A percentile compares a stretch with the other conserved stretches of the same genome.
phyloP scores from a whole-genome alignment of 1,140 invertebrate genomes.

The Phocides pigmalion region DNA sequence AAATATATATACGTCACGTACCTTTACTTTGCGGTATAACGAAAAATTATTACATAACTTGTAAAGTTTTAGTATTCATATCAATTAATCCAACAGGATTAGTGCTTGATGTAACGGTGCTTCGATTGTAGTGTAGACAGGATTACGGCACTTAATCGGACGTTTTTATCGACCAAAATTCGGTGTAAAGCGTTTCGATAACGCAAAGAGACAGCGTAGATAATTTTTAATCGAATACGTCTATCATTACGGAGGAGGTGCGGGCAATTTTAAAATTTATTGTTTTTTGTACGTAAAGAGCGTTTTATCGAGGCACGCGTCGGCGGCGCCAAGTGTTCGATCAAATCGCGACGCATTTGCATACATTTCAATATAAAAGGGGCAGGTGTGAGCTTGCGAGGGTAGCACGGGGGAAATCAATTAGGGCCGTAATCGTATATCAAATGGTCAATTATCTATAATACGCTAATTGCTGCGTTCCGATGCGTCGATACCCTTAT shows the following conservation, averaged over 20 bases:
- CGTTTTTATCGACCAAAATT: not conserved
- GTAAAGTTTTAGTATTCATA: no score
- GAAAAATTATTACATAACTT: no score
- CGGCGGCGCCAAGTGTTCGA: constrained; percentile 9
- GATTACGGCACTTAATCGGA: not conserved
- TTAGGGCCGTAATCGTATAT: constrained; percentile 35
- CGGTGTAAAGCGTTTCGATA: not conserved
- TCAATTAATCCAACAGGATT: no score
- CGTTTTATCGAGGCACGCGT: constrained; percentile 6
- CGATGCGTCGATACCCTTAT: constrained; percentile 18
- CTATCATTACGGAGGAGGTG: constrained; percentile 6
- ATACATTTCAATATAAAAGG: constrained; percentile 27
- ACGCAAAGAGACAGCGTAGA: not conserved
- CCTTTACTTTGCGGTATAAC: no score
- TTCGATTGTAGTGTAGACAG: not conserved
- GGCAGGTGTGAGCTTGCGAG: constrained; percentile 18
- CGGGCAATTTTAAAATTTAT: constrained; percentile 1
- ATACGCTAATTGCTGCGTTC: constrained; percentile 27
- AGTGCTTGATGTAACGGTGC: not conserved
- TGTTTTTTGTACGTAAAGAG: not conserved
- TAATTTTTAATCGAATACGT: constrained; percentile 3
- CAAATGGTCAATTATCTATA: constrained; percentile 27
- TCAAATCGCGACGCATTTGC: constrained; percentile 14
- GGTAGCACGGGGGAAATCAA: constrained; percentile 24
- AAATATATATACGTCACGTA: no score